A percentile compares a stretch with the other conserved stretches of the same genome.
These are phyloP conservation scores for Prunella fulvescens DNA, from an alignment of 2,113 vertebrate species.

Conservation along the genomic window DNA sequence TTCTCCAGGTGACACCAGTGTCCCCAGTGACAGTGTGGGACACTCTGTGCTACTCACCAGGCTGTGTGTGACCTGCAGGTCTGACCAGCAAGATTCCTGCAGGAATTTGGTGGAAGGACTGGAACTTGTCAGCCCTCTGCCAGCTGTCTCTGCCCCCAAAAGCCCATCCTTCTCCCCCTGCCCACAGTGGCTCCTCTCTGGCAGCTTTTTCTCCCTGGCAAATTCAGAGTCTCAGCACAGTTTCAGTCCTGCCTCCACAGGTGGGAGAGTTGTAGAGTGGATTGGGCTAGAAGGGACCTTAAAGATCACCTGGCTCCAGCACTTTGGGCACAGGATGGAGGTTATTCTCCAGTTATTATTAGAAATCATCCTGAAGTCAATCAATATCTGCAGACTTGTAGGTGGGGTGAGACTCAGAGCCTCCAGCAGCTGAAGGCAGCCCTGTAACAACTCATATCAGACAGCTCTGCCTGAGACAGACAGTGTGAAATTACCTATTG, in stretches of 20 bases:
- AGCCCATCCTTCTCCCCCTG: not conserved
- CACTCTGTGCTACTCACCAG: not conserved
- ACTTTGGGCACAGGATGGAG: not conserved
- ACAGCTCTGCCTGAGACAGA: not conserved
- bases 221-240: not conserved
- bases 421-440: not conserved
- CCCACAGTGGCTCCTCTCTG: not conserved
- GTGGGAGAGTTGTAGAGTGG: not conserved
- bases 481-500: constrained; percentile 55
- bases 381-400: not conserved
- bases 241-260: not conserved
- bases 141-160: not conserved
- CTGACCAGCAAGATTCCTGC: not conserved
- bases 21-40: not conserved
- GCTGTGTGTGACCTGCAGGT: not conserved
- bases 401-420: not conserved
- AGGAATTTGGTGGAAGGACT: not conserved
- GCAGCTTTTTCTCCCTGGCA: not conserved
- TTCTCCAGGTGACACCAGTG: not conserved
- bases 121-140: not conserved
- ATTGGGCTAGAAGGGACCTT: not conserved
- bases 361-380: not conserved
- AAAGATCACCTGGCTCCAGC: not conserved
- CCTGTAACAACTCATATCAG: not conserved
- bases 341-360: not conserved